Percentiles rank a stretch among this genome's conserved stretches.
Conservation (phyloP, 2,888 invertebrate species). For the Syrphus vitripennis region DNA sequence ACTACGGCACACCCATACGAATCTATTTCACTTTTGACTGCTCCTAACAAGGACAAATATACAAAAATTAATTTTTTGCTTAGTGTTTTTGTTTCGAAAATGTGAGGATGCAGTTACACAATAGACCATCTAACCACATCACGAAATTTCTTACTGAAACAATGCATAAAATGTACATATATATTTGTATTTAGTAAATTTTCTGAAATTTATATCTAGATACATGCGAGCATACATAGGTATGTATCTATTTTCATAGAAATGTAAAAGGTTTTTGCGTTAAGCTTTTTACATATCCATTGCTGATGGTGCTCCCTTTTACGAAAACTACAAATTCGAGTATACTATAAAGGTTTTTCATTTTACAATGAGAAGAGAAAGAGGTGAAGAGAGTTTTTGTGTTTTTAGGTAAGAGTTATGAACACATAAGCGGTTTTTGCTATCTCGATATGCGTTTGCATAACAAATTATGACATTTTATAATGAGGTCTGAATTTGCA, state of each 20-base stretch:
- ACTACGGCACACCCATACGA: background rate
- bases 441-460: background rate
- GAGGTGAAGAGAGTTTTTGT: background rate
- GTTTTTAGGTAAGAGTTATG: background rate
- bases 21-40: background rate
- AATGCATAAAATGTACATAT: too few species aligned
- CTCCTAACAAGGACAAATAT: slow-evolving; percentile 11
- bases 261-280: background rate
- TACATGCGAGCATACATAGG: too few species aligned
- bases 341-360: background rate
- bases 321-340: background rate
- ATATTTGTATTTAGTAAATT: background rate
- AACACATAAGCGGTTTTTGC: background rate
- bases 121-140: slow-evolving; percentile 4
- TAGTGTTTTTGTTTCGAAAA: too few species aligned
- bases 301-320: background rate
- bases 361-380: too few species aligned
- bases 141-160: background rate
- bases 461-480: background rate
- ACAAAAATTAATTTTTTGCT: background rate
- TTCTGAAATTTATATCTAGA: background rate
- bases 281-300: background rate
- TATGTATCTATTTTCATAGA: background rate
- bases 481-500: background rate
- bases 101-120: background rate